These are phyloP conservation scores for Danio kyathit DNA, from an alignment of 2,797 vertebrate species.

Conservation along the genomic window DNA sequence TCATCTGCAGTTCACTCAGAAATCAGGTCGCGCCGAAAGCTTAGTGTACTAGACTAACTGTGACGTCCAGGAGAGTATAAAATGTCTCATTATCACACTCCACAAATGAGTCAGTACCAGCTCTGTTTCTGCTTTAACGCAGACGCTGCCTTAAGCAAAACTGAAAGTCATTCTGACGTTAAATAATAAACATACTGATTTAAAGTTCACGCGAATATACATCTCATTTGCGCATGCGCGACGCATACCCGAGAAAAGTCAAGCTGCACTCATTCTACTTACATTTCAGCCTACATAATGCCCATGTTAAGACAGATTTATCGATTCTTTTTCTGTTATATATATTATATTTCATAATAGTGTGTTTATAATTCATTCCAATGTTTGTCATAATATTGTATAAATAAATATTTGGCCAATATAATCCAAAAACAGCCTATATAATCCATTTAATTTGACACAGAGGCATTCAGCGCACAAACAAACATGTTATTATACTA, in stretches of 20 bases:
- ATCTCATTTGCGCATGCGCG: not conserved
- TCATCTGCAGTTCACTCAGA: constrained; percentile 9
- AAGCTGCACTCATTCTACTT: not conserved
- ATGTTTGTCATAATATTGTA: too few relatives aligned
- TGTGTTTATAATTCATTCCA: too few relatives aligned
- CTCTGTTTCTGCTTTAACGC: not conserved
- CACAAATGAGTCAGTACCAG: not conserved
- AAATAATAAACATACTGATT: too few relatives aligned
- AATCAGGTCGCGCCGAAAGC: not conserved
- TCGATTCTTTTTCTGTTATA: too few relatives aligned
- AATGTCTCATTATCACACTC: not conserved
- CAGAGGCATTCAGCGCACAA: too few relatives aligned
- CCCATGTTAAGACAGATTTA: too few relatives aligned
- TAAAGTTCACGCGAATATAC: too few relatives aligned
- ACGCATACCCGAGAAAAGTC: not conserved
- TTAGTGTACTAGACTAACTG: not conserved
- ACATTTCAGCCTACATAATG: not conserved
- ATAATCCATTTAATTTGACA: too few relatives aligned
- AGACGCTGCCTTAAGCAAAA: not conserved
- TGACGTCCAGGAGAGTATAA: not conserved
- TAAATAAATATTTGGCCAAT: too few relatives aligned
- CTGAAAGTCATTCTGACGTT: not conserved
- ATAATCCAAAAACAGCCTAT: too few relatives aligned
- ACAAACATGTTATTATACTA: too few relatives aligned
- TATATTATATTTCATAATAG: too few relatives aligned